Base-by-base conservation (phyloP, 2,888 invertebrate genomes). In the Agonum fuliginosum region DNA sequence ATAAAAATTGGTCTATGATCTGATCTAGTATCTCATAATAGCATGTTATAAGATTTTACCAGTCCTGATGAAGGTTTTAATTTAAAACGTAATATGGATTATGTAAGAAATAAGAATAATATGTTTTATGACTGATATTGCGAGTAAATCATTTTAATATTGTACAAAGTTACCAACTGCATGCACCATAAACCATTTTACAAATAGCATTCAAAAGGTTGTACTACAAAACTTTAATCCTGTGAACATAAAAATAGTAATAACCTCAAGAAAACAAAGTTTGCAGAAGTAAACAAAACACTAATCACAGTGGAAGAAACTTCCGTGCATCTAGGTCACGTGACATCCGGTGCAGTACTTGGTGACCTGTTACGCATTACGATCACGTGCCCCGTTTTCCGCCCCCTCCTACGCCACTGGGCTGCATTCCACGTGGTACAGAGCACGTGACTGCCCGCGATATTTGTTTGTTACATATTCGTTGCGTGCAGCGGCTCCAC, bases 291-390 rank as follows among this genome's bases (percentile, higher is more conserved):
- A 46, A 46, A 46, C 46, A 46, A 46, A 46, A 46, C 46, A 46
- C 46, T 17, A 46, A 46, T 46, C 46, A 46, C 46, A 14, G 14
- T 12, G 37, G 12, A 37, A 46, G 46, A 17, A 46, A 46, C 46
- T 46, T 46, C 6, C 17, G 10, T 14, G 12, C 46, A 46, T 46
- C 17, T 46, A 46, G 69, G 69, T 69, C 69, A 69, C 69, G 69
- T 69, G 69, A 24, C 43, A 12, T 69, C 69, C 69, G 69, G 69
- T 69, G 69, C 69, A 69, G 43, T 46, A 69, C 41, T 69, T 43
- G 69, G 69, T 22, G 46, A 41, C 27, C 58, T 30, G 58, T 69
- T 43, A 69, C 51, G 37, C 54, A 58, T 54, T 72, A 12, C 37
- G 22, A 22, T 72, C 51, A 72, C 72, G 72, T 72, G 51, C 72